These are phyloP conservation scores for Ferdinandea cuprea DNA, from an alignment of 2,888 invertebrate genomes.

Conservation along the genomic window DNA sequence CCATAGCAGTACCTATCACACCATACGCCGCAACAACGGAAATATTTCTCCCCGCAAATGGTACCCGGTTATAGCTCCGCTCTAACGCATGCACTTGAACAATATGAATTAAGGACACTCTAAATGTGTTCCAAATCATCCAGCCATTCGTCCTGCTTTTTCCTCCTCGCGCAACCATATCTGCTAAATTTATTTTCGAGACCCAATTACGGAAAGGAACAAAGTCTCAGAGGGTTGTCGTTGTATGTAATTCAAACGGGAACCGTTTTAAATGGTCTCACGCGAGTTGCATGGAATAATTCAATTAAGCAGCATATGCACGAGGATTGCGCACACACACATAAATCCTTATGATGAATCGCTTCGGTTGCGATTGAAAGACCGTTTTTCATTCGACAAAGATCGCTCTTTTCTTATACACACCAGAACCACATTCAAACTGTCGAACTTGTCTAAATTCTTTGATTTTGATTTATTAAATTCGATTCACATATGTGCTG, in stretches of 20 bases:
- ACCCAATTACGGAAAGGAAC: conserved; percentile 35
- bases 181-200: conserved; percentile 42
- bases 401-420: neutral
- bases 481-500: conserved; percentile 25
- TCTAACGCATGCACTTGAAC: conserved; percentile 50
- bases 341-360: conserved; percentile 66
- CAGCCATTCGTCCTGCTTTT: neutral
- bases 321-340: conserved; percentile 25
- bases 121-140: conserved; percentile 43
- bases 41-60: conserved; percentile 7
- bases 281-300: conserved; percentile 19
- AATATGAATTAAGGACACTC: conserved; percentile 45
- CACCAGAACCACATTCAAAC: conserved; percentile 29
- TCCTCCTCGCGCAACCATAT: conserved; percentile 20
- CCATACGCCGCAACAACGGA: neutral
- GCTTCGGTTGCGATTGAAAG: conserved; percentile 42
- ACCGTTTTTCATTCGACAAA: conserved; percentile 59
- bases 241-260: conserved; percentile 37
- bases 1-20: neutral
- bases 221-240: conserved; percentile 9
- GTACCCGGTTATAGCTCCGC: conserved; percentile 15
- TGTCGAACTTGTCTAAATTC: conserved; percentile 67
- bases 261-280: conserved; percentile 20
- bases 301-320: conserved; percentile 35
- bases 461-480: conserved; percentile 71